A percentile compares a stretch with the other conserved stretches of the same genome.
phyloP scores from a whole-genome alignment of 2,888 invertebrate species.

The Acheta domesticus region DNA sequence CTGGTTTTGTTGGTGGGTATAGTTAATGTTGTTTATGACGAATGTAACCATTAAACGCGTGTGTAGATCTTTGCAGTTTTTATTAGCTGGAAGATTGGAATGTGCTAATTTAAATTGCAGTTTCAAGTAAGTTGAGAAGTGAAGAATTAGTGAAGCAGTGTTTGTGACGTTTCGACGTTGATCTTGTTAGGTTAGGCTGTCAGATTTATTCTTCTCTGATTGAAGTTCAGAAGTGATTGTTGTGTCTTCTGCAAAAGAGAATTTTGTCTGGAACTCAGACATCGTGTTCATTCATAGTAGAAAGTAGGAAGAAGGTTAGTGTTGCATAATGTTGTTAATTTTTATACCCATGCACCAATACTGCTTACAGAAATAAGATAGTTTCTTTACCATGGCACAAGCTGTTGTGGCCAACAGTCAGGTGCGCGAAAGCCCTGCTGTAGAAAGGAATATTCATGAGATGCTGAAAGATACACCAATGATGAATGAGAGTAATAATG shows the following conservation, averaged over 20 bases:
- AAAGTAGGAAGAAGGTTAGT: background rate
- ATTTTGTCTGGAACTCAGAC: background rate
- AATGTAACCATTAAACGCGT: background rate
- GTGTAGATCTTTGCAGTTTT: background rate
- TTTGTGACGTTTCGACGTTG: constrained; percentile 11
- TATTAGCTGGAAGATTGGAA: background rate
- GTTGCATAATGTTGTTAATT: constrained; percentile 19
- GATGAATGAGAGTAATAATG: constrained; percentile 69
- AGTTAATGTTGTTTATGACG: background rate
- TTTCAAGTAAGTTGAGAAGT: background rate
- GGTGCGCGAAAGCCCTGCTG: constrained; percentile 32
- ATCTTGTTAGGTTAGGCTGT: constrained; percentile 29
- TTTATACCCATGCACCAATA: constrained; percentile 24
- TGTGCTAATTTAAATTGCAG: background rate
- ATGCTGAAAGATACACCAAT: constrained; percentile 81
- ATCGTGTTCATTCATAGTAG: constrained; percentile 18
- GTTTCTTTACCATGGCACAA: constrained; percentile 34
- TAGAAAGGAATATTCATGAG: constrained; percentile 74
- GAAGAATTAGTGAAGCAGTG: background rate
- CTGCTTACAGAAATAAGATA: constrained; percentile 4
- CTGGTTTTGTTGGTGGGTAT: constrained; percentile 24
- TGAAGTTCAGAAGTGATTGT: background rate
- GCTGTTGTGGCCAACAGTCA: constrained; percentile 31
- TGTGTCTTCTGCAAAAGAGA: background rate
- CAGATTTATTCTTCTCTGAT: constrained; percentile 6